Conservation (phyloP, 2,888 invertebrate species). For the Gari tellinella region DNA sequence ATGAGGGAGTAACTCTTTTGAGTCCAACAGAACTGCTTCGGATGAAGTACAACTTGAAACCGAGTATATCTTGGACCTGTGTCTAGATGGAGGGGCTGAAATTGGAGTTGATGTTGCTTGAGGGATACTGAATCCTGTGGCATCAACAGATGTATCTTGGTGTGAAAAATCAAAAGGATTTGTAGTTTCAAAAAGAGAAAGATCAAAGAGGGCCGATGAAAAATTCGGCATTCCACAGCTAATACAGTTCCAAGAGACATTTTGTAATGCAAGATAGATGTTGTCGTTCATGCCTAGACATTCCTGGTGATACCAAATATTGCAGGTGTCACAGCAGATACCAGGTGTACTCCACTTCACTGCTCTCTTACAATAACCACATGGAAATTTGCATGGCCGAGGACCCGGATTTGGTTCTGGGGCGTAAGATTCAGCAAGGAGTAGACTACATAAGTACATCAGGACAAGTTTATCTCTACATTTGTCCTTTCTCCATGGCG, state of each 20-base stretch:
- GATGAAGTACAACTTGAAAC: not conserved
- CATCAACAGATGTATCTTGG: not conserved
- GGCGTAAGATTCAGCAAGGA: slow-evolving; percentile 30
- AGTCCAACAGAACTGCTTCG: too few relatives aligned
- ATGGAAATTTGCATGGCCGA: slow-evolving; percentile 20
- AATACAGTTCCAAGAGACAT: slow-evolving; percentile 22
- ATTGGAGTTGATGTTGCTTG: slow-evolving; percentile 15
- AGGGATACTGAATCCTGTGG: slow-evolving; percentile 12
- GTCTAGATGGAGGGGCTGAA: not conserved
- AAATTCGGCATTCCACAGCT: slow-evolving; percentile 36
- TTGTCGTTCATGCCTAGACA: slow-evolving; percentile 28
- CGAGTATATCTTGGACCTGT: not conserved
- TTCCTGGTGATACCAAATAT: slow-evolving; percentile 30
- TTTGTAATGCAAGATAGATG: slow-evolving; percentile 11
- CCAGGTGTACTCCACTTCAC: slow-evolving; percentile 22
- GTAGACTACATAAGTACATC: slow-evolving; percentile 25
- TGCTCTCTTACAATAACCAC: slow-evolving; percentile 26
- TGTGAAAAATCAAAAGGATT: slow-evolving; percentile 1
- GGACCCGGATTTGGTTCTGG: slow-evolving; percentile 41
- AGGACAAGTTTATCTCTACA: slow-evolving; percentile 19
- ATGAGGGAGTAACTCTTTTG: not conserved
- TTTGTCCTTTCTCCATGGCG: slow-evolving; percentile 15
- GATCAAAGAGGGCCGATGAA: slow-evolving; percentile 24
- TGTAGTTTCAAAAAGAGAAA: slow-evolving; percentile 10
- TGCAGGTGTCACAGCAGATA: slow-evolving; percentile 28